These are phyloP conservation scores for Oncorhynchus tshawytscha DNA, from an alignment of 2,113 vertebrate species.

Conservation along the genomic window DNA sequence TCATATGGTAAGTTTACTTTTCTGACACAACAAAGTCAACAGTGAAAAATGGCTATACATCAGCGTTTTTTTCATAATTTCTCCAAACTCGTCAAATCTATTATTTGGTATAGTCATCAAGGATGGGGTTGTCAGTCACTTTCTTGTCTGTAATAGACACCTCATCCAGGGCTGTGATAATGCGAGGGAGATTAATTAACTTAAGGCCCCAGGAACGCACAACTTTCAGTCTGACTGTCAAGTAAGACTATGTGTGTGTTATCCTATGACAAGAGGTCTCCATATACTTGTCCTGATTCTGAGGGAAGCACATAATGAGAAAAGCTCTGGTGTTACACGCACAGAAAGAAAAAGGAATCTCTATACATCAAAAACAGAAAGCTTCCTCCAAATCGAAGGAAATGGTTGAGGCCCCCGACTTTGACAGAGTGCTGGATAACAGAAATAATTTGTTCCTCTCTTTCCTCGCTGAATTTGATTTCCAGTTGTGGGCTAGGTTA, in stretches of 20 bases:
- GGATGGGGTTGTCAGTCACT: constrained; percentile 52
- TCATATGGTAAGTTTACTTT: constrained; percentile 11
- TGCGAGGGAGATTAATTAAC: constrained; percentile 64
- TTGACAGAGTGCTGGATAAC: constrained; percentile 46
- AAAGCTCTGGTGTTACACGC: constrained; percentile 39
- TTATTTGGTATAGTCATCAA: constrained; percentile 13
- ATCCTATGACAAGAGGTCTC: constrained; percentile 54
- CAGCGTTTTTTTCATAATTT: background rate
- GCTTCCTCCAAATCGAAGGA: constrained; percentile 56
- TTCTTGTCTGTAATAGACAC: constrained; percentile 47
- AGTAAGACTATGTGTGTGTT: constrained; percentile 38
- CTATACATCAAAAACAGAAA: constrained; percentile 42
- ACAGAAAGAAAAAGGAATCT: constrained; percentile 28
- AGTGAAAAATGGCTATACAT: background rate
- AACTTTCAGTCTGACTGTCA: constrained; percentile 57
- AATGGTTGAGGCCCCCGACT: constrained; percentile 52
- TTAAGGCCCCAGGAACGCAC: constrained; percentile 60
- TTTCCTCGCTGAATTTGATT: constrained; percentile 66
- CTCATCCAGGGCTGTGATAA: constrained; percentile 35
- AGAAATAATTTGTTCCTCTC: constrained; percentile 56
- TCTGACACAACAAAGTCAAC: constrained; percentile 21
- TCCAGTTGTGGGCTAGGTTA: constrained; percentile 60
- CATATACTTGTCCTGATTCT: constrained; percentile 45
- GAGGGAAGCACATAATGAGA: constrained; percentile 54
- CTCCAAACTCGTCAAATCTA: constrained; percentile 44